Evolutionary conservation across 2,113 vertebrate species (phyloP).

Genomic region (Lophius piscatorius): DNA sequence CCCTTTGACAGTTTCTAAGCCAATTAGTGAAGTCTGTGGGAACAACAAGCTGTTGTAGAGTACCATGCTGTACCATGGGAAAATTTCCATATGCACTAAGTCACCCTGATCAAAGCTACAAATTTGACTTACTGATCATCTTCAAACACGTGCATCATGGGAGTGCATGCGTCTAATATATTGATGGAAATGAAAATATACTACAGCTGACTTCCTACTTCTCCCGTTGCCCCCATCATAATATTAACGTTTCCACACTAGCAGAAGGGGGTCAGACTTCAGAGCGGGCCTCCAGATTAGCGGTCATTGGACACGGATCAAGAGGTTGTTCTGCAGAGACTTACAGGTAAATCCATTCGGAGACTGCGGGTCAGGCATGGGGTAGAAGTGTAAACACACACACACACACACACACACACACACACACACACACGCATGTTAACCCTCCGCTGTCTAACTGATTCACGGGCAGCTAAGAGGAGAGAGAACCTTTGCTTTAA

Average conservation of each 20-base stretch:
- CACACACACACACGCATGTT: background rate
- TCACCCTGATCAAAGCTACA: background rate
- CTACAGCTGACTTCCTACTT: too few relatives aligned
- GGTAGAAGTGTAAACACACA: slow-evolving; percentile 26
- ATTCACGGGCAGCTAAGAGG: background rate
- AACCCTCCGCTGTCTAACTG: slow-evolving; percentile 9
- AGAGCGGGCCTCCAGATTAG: slow-evolving; percentile 46
- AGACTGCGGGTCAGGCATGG: background rate
- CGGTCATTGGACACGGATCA: slow-evolving; percentile 62
- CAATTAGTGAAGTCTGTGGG: slow-evolving; percentile 44
- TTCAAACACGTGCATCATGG: background rate
- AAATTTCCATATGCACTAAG: background rate
- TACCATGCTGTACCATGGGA: slow-evolving; percentile 32
- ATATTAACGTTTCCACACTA: background rate
- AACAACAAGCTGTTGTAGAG: slow-evolving; percentile 30
- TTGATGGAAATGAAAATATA: too few relatives aligned
- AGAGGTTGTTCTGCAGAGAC: slow-evolving; percentile 47
- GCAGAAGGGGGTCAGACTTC: slow-evolving; percentile 14
- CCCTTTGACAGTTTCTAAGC: slow-evolving; percentile 40
- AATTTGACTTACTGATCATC: background rate
- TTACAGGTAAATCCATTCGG: slow-evolving; percentile 53
- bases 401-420: slow-evolving; percentile 3
- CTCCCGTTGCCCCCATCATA: too few relatives aligned
- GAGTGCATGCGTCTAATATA: too few relatives aligned
- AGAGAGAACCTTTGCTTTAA: background rate